Conservation (phyloP, 2,888 invertebrate species). For the Ophion costatus region DNA sequence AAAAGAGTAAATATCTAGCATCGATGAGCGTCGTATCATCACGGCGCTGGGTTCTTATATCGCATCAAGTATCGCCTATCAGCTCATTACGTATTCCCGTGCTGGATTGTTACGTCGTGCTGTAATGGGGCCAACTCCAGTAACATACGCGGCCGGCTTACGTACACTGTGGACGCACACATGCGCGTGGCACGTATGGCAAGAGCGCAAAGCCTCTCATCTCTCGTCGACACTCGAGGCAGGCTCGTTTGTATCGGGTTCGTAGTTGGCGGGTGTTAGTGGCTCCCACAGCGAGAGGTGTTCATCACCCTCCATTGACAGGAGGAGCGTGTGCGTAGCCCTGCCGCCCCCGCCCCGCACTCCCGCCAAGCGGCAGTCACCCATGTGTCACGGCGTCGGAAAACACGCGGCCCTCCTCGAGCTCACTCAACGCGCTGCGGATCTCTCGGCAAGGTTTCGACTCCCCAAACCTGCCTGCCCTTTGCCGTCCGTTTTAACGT, state of each 20-base stretch:
- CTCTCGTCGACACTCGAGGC: slow-evolving; percentile 55
- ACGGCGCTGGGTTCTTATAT: slow-evolving; percentile 18
- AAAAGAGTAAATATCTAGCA: not conserved
- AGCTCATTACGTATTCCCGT: slow-evolving; percentile 55
- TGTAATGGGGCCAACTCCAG: slow-evolving; percentile 45
- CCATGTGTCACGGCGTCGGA: slow-evolving; percentile 49
- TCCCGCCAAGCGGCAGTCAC: slow-evolving; percentile 48
- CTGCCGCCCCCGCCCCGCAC: slow-evolving; percentile 63
- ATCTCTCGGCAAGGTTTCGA: slow-evolving; percentile 29
- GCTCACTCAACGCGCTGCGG: not conserved
- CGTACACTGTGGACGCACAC: slow-evolving; percentile 6
- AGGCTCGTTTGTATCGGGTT: slow-evolving; percentile 1
- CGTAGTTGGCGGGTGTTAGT: slow-evolving; percentile 64
- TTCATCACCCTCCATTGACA: slow-evolving; percentile 82
- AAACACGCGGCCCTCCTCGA: slow-evolving; percentile 34
- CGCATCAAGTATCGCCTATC: slow-evolving; percentile 35
- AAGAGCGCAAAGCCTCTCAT: slow-evolving; percentile 28
- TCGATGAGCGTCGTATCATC: not conserved
- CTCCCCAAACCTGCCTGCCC: not conserved
- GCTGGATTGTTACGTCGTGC: slow-evolving; percentile 43
- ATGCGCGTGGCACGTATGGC: not conserved
- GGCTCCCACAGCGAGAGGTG: slow-evolving; percentile 82
- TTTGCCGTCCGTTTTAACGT: not conserved
- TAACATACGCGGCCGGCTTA: not conserved
- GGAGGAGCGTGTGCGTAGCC: slow-evolving; percentile 80